Evolutionary conservation across 2,797 vertebrate species (phyloP).

Genomic region (Muscicapa comitata): DNA sequence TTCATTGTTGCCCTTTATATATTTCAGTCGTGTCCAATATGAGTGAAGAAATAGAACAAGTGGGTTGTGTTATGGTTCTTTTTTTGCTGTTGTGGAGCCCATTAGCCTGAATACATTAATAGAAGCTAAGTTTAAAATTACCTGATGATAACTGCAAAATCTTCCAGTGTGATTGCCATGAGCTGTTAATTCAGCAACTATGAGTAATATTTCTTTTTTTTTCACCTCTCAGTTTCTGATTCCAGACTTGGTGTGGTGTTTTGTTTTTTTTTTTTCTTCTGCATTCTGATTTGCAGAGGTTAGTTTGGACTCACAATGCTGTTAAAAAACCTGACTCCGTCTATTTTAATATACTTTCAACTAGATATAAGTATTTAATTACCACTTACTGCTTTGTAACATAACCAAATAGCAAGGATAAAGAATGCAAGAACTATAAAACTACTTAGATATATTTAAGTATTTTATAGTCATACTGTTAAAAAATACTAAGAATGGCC

Average conservation of each 20-base stretch:
- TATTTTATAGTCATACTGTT: neutral
- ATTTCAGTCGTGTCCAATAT: neutral
- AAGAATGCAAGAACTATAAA: neutral
- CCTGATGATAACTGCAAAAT: neutral
- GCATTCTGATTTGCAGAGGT: neutral
- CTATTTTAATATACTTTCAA: neutral
- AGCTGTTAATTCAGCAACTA: neutral
- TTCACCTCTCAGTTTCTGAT: neutral
- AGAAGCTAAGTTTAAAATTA: neutral
- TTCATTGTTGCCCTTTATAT: neutral
- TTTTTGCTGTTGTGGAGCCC: neutral
- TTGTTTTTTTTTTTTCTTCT: neutral
- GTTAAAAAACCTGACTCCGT: neutral
- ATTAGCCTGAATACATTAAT: neutral
- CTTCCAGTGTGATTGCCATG: neutral
- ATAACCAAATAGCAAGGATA: neutral
- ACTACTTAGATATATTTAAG: neutral
- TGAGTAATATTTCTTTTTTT: neutral
- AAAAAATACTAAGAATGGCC: neutral
- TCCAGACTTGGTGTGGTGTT: neutral
- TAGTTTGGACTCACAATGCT: neutral
- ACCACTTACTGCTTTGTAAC: neutral
- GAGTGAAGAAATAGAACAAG: neutral
- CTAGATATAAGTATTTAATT: neutral
- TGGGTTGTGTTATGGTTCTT: neutral